Base-by-base conservation (phyloP, 2,797 vertebrate genomes). In the Luscinia luscinia region DNA sequence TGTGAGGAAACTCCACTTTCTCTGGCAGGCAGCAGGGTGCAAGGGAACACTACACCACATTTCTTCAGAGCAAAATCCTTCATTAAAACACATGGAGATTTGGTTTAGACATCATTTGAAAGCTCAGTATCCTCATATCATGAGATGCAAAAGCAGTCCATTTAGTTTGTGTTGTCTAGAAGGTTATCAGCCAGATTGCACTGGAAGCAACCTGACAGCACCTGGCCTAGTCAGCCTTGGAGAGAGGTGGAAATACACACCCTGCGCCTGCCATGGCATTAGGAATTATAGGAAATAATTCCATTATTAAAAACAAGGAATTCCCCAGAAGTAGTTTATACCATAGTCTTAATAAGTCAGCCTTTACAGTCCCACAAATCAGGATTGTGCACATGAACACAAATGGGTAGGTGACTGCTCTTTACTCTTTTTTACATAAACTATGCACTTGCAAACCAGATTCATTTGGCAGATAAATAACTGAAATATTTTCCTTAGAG, bases 401-500 rank as follows among this genome's bases (percentile, higher is more conserved):
- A 9, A 7, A 40, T 23, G 40, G 51, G 12, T 23, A 27, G 15
- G 22, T 38, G 36, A 32, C 20, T 52, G 27, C 4, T 68, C 17
- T 54, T 79, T 54, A 55, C 7, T 45, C 7, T 34, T 61, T 61
- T 78, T 84, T 68, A 84, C 1, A 1, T 41, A 40, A 54, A 4
- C 38, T 57, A 41, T 38, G 7, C 19, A 21, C 14, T 74, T 84
- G 16, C 5, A 49, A 70, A 75, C 9, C 19, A 70, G 11, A 32
- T 12, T 63, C 7, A 45, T 54, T 34, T 76, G 23, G 21, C 5
- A 40, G 26, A 61, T 2, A 43, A 32, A 32, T 20, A 64, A 32
- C 18, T 43, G 45, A 94, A 74, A 27, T 6, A 93, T 97, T 98
- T 74, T 98, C 98, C 97, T 89, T 95, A 87, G 61, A 98, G 74